Evolutionary conservation across 1,140 invertebrate genomes (phyloP), one percentile per base, ranked within the genome.

Genomic region (Hylaeus anthracinus): DNA sequence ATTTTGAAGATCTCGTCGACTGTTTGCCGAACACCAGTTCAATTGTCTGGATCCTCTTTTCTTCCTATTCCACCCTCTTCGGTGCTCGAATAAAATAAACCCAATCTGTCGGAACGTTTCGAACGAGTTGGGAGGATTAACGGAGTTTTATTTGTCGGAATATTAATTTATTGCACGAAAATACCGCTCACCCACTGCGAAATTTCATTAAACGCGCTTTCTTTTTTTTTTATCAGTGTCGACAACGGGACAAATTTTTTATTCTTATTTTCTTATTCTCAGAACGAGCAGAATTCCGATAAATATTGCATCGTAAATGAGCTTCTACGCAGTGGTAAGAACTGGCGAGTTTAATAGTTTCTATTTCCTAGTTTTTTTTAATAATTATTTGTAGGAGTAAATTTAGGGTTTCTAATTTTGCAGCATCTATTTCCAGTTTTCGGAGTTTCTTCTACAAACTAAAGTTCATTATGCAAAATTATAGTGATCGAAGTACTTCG

Each of bases 91-190:
- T 63, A n/a, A 78, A 78, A 78, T 12, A 12, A 43, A 15, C 64
- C 15, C 3, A 14, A 9, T 1, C 12, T 8, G 37, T 15, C 10
- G 2, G 14, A 43, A 14, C 26, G 43, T 55, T 55, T 37, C 58
- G 2, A 14, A 2, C 39, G 41, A 66, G n/a, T 12, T 26, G 9
- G 2, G 3, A 2, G 45, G 39, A 48, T 71, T 63, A 61, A 71
- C 39, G 6, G 10, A 26, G 41, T 64, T 72, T 78, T 64, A 64
- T 69, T 67, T 43, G 55, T 67, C 5, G 8, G 12, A 48, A 64
- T 72, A 63, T 55, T 55, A 12, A 45, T 79, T n/a, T 41, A 51
- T 60, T 48, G 14, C 5, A 1, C 3, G 3, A 41, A 5, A 39
- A 60, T 48, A 55, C 26, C 9, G 9, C 1, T 3, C 6, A 41